A percentile compares a stretch with the other conserved stretches of the same genome.
phyloP scores from a whole-genome alignment of 1,140 invertebrate species.

The Euura saliciscinereae region DNA sequence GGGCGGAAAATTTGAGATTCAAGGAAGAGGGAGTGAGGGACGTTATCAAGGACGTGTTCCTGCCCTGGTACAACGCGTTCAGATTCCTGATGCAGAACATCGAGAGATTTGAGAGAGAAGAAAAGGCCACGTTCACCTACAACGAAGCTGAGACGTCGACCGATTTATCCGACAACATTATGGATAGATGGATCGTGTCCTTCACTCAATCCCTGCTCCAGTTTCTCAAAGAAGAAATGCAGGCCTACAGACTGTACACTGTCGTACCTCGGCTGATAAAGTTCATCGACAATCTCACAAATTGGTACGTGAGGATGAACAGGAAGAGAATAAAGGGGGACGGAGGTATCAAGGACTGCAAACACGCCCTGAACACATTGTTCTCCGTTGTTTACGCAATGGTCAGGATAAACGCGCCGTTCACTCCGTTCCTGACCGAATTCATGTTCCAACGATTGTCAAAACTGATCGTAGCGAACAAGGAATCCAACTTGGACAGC shows the following conservation, averaged over 20 bases:
- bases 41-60: conserved; percentile 96
- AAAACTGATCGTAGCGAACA: conserved; percentile 48
- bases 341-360: conserved; percentile 75
- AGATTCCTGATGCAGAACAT: conserved; percentile 94
- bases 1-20: conserved; percentile 95
- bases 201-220: conserved; percentile 92
- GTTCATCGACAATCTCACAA: conserved; percentile 97
- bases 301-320: conserved; percentile 99
- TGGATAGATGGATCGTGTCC: conserved; percentile 98
- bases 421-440: conserved; percentile 97
- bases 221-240: conserved; percentile 94
- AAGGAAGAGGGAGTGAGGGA: conserved; percentile 97
- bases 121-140: conserved; percentile 68
- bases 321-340: conserved; percentile 92
- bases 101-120: conserved; percentile 77
- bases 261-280: conserved; percentile 93
- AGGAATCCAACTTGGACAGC: conserved; percentile 64
- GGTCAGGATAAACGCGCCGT: conserved; percentile 93
- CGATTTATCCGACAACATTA: conserved; percentile 76
- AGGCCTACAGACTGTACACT: conserved; percentile 91
- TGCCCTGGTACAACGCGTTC: conserved; percentile 99
- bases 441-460: conserved; percentile 92
- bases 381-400: conserved; percentile 90
- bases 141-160: conserved; percentile 61
- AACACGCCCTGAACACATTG: conserved; percentile 85